Evolutionary conservation across 2,113 vertebrate species (phyloP), one percentile per base, ranked within the genome.

Genomic region (Litocranius walleri): DNA sequence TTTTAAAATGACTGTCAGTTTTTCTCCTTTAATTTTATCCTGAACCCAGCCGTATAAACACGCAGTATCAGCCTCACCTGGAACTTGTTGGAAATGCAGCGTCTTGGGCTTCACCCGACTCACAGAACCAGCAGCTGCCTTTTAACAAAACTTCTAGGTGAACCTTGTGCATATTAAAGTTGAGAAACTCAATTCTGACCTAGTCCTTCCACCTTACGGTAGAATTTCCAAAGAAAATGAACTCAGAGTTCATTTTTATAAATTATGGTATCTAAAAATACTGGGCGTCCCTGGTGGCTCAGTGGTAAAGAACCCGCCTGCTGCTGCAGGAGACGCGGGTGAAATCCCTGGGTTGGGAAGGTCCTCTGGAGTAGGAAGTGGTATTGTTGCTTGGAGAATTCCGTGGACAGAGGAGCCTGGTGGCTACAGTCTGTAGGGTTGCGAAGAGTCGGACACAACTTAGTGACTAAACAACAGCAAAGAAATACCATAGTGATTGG

Each of bases 1-100:
- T 97, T 96, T 92, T 88, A 71, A 94, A 91, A 89, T 64, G 36
- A 93, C n/a, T 87, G 95, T 85, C 50, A 59, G 33, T 4, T 67
- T 90, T 92, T 77, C 48, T 88, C 23, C 45, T 71, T 92, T 43
- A 57, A 1, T 91, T 94, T 92, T 71, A 54, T 82, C 9, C 13
- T 89, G 52, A 91, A 61, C 15, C 25, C 7, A 83, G 16, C 5
- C 10, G 0, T 80, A 0, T 43, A 10, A 30, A 40, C 21, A 40
- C 12, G 12, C 3, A 62, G 30, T 50, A 45, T n/a, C 50, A 19
- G n/a, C 5, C 9, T 52, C 9, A 17, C 50, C 50, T 43, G 15
- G 30, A 59, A 2, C 19, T 82, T 21, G 7, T 59, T 48, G 77
- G 29, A 62, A 89, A 82, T 85, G n/a, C 43, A 27, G 13, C 12